A percentile compares a stretch with the other conserved stretches of the same genome.
Evolutionary conservation across 2,888 invertebrate genomes (phyloP).

Genomic region (Thysanoteuthis rhombus): DNA sequence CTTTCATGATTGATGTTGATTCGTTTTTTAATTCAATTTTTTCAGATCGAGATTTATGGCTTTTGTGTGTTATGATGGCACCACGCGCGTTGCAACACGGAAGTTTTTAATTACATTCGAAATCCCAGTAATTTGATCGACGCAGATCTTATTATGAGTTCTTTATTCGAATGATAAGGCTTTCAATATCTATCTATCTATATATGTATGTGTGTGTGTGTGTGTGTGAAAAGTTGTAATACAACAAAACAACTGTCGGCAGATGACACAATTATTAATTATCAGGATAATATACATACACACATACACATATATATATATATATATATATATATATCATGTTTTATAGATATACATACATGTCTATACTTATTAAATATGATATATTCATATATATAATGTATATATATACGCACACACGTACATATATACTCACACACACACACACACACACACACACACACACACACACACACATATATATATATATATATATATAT

Average conservation of each 20-base stretch:
- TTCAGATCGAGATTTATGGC: too few species aligned
- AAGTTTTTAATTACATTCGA: too few species aligned
- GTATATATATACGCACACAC: neutral
- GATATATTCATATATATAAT: neutral
- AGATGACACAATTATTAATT: too few species aligned
- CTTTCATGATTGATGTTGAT: too few species aligned
- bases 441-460: neutral
- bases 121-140: too few species aligned
- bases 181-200: neutral
- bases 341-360: neutral
- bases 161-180: too few species aligned
- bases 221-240: too few species aligned
- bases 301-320: neutral
- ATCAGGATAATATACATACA: neutral
- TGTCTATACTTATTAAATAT: neutral
- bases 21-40: too few species aligned
- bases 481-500: slow-evolving; percentile 14
- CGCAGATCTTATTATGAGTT: too few species aligned
- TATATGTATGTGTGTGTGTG: neutral
- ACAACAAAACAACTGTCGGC: too few species aligned
- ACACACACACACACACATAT: neutral
- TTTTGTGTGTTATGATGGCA: too few species aligned
- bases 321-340: neutral
- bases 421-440: neutral
- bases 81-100: too few species aligned